Base-by-base conservation (phyloP, 1,140 invertebrate genomes). In the Brachionus asplanchnoidis region DNA sequence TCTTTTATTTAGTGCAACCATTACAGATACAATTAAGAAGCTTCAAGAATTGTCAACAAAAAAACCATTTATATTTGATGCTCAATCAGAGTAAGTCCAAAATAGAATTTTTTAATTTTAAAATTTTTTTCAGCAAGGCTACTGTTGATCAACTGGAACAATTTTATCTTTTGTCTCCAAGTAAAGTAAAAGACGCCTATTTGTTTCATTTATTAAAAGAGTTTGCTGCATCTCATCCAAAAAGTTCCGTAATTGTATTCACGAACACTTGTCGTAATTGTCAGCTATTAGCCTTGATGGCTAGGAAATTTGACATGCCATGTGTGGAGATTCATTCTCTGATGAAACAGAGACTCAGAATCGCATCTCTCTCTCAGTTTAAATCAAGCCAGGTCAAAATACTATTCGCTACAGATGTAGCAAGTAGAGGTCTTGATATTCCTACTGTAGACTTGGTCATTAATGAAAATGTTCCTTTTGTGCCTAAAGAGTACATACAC, bases 181-280 rank as follows among this genome's bases (percentile, higher is more conserved):
- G 92, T 36, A 94, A 97, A 88, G 93, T 96, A 36, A 94, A 95
- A 84, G 97, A 99, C 91, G 95, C 95, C 40, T 98, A 96, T 89
- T 89, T 99, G 23, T 94, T 98, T 36, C 93, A 98, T 90, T 92
- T 95, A 0, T 88, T 99, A 7, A 92, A 95, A 85, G 93, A 93
- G 79, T 97, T 93, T 89, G 91, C 92, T 53, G 90, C 92, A 86
- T 91, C 93, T 26, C 92, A 94, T 88, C 91, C 93, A 80, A 92
- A 92, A 68, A 93, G 93, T 23, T 95, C 94, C 60, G 93, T 97
- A 32, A 95, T 98, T 88, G 93, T 98, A 56, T 98, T 98, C 87
- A 95, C 95, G 23, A 93, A 95, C 86, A 97, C 95, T 68, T 97
- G 96, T 92, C 96, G 95, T 73, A 89, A 90, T 84, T 88, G 89